A percentile compares a stretch with the other conserved stretches of the same genome.
phyloP scores from a whole-genome alignment of 2,888 invertebrate genomes.

The Eumerus sabulonum region DNA sequence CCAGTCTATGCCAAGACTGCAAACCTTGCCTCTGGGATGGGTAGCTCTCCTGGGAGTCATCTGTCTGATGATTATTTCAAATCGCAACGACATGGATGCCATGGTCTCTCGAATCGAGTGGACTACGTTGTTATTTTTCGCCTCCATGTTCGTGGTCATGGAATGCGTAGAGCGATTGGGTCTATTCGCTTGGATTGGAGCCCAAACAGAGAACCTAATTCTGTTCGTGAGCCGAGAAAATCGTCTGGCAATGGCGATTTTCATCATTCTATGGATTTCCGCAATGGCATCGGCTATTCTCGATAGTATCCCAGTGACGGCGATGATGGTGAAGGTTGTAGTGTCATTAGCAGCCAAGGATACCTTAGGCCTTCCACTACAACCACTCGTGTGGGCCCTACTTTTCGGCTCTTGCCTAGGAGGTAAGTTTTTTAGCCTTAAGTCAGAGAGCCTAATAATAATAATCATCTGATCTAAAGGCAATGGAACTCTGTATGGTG shows the following conservation, averaged over 20 bases:
- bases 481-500: constrained; percentile 93
- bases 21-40: constrained; percentile 89
- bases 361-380: constrained; percentile 85
- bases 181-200: constrained; percentile 89
- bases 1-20: constrained; percentile 87
- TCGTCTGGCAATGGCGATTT: constrained; percentile 85
- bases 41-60: constrained; percentile 90
- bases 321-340: constrained; percentile 93
- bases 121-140: constrained; percentile 78
- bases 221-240: constrained; percentile 83
- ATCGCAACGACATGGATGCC: constrained; percentile 80
- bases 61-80: constrained; percentile 87
- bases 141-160: constrained; percentile 79
- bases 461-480: constrained; percentile 79
- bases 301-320: constrained; percentile 94
- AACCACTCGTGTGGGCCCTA: constrained; percentile 91
- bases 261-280: constrained; percentile 92
- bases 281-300: constrained; percentile 92
- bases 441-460: not conserved
- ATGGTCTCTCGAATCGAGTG: constrained; percentile 78
- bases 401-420: constrained; percentile 94
- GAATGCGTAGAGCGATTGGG: constrained; percentile 87
- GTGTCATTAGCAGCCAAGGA: constrained; percentile 85
- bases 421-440: constrained; percentile 78
- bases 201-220: constrained; percentile 84